Base-by-base conservation (phyloP, 2,797 vertebrate species). In the Sebastes oblongus region DNA sequence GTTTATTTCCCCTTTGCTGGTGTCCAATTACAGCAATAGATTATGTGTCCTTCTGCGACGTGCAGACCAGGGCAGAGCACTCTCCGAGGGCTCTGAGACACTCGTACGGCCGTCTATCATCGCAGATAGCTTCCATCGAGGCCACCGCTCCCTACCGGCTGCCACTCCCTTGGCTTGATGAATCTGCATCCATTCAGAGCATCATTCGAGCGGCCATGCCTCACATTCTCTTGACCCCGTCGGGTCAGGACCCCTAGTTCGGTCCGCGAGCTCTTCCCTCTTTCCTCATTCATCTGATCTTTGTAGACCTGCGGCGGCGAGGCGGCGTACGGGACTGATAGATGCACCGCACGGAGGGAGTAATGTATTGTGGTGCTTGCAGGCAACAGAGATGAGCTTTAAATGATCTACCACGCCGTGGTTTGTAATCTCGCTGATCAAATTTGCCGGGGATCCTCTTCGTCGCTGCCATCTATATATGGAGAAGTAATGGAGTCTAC, bases 391-490 rank as follows among this genome's bases (percentile, higher is more conserved):
- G 91, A 94, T 92, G 91, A 91, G 91, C 87, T 94, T 90, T 93
- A 92, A 94, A 95, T 95, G 92, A 95, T 94, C 90, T 92, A 93
- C 82, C 90, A 90, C 83, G 70, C 32, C 4, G 70, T 72, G 86
- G 84, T 88, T 92, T 93, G 91, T 93, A 94, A 94, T 96, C 92
- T 94, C 82, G 64, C 90, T 91, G 86, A 95, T 95, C 92, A 93
- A 90, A 95, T 95, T 94, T 94, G 86, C 87, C 46, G 80, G 83
- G 67, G 86, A 90, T 91, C 88, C 70, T 88, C 79, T 92, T 22
- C 80, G 70, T 78, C 66, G 59, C 83, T 84, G 78, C 89, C 82
- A 75, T 87, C 89, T 86, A 81, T 90, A 86, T 86, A 91, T 89
- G 81, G 85, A 88, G 88, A 92, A 93, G 86, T 92, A 94, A 94